These are phyloP conservation scores for Anagrus nilaparvatae DNA, from an alignment of 1,140 invertebrate genomes.

Conservation along the genomic window DNA sequence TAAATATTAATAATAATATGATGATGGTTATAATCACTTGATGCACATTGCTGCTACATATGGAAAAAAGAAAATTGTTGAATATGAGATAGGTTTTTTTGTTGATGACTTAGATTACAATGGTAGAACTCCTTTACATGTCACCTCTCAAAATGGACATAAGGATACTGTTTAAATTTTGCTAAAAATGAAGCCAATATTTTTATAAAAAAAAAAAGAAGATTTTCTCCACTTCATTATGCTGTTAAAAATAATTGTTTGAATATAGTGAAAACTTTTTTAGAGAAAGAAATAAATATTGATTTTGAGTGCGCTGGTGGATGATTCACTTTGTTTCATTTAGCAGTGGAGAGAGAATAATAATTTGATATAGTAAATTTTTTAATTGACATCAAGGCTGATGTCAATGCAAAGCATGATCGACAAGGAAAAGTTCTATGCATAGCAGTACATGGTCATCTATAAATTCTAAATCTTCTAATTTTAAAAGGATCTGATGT, in stretches of 20 bases:
- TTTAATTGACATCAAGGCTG: not conserved
- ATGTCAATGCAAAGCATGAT: not conserved
- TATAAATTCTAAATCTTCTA: conserved; percentile 12
- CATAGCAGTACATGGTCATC: not conserved
- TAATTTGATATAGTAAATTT: not conserved
- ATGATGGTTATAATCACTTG: not conserved
- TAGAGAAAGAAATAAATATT: not conserved
- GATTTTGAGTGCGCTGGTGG: not conserved
- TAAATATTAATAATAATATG: not conserved
- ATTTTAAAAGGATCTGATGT: conserved; percentile 16
- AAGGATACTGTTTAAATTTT: no score
- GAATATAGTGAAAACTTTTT: not conserved
- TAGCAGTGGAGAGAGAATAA: not conserved
- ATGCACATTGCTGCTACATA: not conserved
- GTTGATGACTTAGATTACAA: not conserved
- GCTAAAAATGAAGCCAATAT: no score
- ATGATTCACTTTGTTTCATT: not conserved
- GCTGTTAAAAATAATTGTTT: no score
- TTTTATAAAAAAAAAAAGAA: no score
- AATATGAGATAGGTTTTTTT: not conserved
- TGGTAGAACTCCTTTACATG: not conserved
- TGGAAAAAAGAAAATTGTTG: not conserved
- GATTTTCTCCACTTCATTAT: no score
- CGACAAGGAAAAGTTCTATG: not conserved
- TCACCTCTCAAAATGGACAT: no score